phyloP scores from a whole-genome alignment of 2,888 invertebrate species.

The Hartigia nigra region DNA sequence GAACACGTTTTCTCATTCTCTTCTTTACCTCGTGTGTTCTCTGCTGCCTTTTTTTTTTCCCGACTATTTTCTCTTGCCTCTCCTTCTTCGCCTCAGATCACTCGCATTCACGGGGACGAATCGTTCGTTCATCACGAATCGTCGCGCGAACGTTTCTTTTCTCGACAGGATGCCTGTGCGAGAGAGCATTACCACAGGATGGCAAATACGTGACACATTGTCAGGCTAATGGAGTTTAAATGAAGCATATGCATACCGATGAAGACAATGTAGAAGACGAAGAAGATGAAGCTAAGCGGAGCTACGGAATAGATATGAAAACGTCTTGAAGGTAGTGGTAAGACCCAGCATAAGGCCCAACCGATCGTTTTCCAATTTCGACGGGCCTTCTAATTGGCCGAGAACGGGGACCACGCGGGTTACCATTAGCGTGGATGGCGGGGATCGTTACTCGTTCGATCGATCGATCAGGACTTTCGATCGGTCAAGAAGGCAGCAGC shows the following conservation, averaged over 20 bases:
- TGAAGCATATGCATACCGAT: background rate
- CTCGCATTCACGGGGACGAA: background rate
- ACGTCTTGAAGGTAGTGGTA: background rate
- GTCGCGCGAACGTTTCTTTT: background rate
- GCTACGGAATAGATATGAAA: background rate
- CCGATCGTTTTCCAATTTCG: background rate
- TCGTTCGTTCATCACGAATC: background rate
- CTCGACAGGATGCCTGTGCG: background rate
- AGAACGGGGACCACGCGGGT: background rate
- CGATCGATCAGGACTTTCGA: background rate
- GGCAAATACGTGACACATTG: conserved; percentile 7
- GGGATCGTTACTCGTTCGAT: background rate
- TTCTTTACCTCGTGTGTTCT: background rate
- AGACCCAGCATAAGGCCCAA: too few species aligned
- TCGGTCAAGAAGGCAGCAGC: background rate
- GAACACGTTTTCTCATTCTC: background rate
- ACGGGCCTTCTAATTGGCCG: background rate
- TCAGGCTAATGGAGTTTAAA: conserved; percentile 4
- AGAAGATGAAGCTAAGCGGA: background rate
- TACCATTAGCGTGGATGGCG: background rate
- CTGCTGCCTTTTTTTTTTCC: background rate
- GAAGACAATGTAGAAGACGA: background rate
- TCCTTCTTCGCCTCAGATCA: too few species aligned
- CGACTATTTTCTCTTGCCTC: background rate
- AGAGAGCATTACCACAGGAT: background rate